Conservation (phyloP, 2,797 vertebrate species). For the Eulemur mongoz region DNA sequence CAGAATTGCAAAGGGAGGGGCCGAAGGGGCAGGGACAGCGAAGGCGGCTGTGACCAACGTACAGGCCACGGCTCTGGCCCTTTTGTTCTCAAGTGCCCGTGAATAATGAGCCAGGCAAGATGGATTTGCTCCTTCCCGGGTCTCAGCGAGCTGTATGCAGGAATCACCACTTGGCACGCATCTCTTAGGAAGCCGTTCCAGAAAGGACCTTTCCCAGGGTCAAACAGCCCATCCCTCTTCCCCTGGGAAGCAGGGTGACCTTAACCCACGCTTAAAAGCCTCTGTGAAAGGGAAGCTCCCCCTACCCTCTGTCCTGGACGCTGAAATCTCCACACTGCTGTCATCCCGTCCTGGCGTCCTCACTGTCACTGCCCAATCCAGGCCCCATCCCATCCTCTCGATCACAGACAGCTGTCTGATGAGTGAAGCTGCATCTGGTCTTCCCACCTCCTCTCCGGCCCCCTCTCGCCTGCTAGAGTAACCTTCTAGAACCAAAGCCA, state of each 20-base stretch:
- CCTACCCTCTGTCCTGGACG: background rate
- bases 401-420: background rate
- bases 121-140: background rate
- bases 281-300: background rate
- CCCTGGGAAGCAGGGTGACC: background rate
- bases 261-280: background rate
- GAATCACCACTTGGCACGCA: too few relatives aligned
- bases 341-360: background rate
- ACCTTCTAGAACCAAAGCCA: background rate
- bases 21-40: background rate
- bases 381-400: background rate
- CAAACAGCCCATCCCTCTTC: background rate
- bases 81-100: background rate
- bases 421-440: background rate
- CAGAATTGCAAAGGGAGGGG: background rate
- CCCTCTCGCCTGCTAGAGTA: background rate
- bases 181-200: background rate
- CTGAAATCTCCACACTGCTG: background rate
- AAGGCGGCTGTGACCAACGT: background rate
- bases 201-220: background rate
- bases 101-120: background rate
- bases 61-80: background rate
- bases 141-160: background rate
- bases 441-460: background rate
- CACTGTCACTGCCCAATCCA: accelerated